These are phyloP conservation scores for Eumacrocentrus americanus DNA, from an alignment of 2,888 invertebrate species.

Conservation along the genomic window DNA sequence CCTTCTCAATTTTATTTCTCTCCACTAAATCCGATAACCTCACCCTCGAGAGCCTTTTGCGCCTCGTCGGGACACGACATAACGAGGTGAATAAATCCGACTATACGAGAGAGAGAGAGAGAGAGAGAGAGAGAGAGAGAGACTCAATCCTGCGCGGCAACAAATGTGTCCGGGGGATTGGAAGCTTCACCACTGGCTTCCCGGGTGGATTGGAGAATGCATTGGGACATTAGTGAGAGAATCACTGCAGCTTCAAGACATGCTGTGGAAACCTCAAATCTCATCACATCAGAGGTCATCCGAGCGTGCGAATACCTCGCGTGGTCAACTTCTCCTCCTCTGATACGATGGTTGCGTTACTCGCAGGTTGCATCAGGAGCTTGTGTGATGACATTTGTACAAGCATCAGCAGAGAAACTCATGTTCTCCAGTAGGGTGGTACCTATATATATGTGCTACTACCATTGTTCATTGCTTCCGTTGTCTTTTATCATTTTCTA, in stretches of 20 bases:
- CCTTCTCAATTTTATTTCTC: background rate
- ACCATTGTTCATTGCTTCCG: too few species aligned
- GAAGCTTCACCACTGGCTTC: background rate
- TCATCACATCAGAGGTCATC: too few species aligned
- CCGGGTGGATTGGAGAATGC: background rate
- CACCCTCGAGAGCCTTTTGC: background rate
- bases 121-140: background rate
- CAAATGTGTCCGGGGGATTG: background rate
- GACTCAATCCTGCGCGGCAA: background rate
- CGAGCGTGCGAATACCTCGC: too few species aligned
- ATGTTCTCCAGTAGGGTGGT: too few species aligned
- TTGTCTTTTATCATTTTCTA: too few species aligned
- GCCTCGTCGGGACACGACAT: background rate
- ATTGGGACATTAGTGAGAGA: background rate
- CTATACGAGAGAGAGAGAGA: background rate
- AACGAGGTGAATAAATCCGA: background rate
- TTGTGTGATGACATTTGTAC: too few species aligned
- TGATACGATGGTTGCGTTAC: too few species aligned
- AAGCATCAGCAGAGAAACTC: too few species aligned
- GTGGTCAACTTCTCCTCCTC: too few species aligned
- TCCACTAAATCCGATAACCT: too few species aligned
- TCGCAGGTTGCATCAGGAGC: too few species aligned
- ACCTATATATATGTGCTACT: too few species aligned
- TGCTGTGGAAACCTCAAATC: constrained; percentile 18
- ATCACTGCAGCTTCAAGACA: constrained; percentile 14